Evolutionary conservation across 2,113 vertebrate genomes (phyloP).

Genomic region (Galeopterus variegatus): DNA sequence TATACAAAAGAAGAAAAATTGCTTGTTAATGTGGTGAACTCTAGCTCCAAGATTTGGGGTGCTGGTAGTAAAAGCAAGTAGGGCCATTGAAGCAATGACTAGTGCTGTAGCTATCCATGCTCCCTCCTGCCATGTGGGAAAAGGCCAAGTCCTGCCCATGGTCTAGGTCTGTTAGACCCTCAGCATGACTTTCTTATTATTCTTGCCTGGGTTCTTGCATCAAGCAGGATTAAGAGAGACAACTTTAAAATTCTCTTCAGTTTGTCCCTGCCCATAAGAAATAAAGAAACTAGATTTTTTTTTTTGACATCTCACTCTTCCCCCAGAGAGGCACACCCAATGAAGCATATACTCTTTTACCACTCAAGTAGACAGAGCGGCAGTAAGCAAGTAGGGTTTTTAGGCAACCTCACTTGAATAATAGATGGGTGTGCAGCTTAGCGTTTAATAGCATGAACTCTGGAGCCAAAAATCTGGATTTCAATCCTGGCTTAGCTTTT

Average conservation of each 20-base stretch:
- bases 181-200: background rate
- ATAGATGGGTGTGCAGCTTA: background rate
- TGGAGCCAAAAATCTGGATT: constrained; percentile 37
- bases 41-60: background rate
- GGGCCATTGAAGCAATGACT: background rate
- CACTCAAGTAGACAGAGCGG: constrained; percentile 17
- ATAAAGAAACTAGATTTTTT: constrained; percentile 50
- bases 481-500: constrained; percentile 41
- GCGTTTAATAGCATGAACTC: background rate
- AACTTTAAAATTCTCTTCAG: background rate
- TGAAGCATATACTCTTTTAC: constrained; percentile 26
- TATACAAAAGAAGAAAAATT: background rate
- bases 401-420: background rate
- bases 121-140: background rate
- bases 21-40: background rate
- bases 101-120: background rate
- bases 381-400: constrained; percentile 8
- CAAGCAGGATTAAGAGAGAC: background rate
- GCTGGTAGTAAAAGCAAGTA: background rate
- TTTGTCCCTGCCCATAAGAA: constrained; percentile 5
- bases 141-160: background rate
- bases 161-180: background rate
- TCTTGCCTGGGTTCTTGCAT: background rate
- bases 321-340: background rate
- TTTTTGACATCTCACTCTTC: background rate